Percentiles rank a stretch among this genome's conserved stretches.
Evolutionary conservation across 2,113 vertebrate genomes (phyloP).

Genomic region (Myodes glareolus): DNA sequence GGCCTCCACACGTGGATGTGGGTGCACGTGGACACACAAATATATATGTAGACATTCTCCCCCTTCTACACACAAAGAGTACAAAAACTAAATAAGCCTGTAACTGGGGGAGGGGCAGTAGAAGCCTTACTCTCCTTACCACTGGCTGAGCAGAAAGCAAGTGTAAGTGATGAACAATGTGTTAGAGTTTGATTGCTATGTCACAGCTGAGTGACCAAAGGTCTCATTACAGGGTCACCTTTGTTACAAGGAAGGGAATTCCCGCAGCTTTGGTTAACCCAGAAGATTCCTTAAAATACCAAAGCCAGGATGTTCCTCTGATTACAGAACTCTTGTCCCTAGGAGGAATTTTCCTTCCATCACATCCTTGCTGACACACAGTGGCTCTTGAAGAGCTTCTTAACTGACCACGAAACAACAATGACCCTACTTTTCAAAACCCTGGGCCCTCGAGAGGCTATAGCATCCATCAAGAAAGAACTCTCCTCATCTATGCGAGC

Average conservation of each 20-base stretch:
- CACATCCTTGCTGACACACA: background rate
- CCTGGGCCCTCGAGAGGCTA: slow-evolving; percentile 27
- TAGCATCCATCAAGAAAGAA: background rate
- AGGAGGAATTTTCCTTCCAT: slow-evolving; percentile 7
- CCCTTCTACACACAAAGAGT: background rate
- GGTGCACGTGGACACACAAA: background rate
- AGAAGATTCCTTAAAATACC: background rate
- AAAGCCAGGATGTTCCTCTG: background rate
- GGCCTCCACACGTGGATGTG: no score
- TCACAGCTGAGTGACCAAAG: background rate
- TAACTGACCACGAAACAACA: slow-evolving; percentile 48
- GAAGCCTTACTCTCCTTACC: background rate
- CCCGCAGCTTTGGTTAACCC: background rate
- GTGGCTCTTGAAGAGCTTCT: slow-evolving; percentile 60
- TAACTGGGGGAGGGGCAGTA: background rate
- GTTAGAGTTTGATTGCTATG: background rate
- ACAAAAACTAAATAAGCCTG: background rate
- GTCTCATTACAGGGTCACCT: background rate
- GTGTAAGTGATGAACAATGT: background rate
- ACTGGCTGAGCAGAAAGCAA: background rate
- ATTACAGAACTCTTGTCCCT: background rate
- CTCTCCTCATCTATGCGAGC: slow-evolving; percentile 38
- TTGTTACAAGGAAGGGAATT: background rate
- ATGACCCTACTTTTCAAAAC: slow-evolving; percentile 35
- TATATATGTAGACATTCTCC: background rate